A percentile compares a stretch with the other conserved stretches of the same genome.
These are phyloP conservation scores for Melinaea marsaeus DNA, from an alignment of 2,888 invertebrate species.

Conservation along the genomic window DNA sequence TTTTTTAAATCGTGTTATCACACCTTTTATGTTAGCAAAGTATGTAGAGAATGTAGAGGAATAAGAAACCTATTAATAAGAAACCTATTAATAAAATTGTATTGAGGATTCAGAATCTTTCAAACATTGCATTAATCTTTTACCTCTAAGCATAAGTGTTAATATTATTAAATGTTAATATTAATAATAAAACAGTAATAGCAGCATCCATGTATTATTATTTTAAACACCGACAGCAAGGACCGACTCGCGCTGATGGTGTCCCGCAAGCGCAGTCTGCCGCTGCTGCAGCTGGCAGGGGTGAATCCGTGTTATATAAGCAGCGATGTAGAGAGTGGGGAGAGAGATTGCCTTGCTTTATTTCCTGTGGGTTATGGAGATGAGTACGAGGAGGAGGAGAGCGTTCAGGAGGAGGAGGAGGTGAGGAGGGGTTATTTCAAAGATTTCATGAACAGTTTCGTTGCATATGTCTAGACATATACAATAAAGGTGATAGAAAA, in stretches of 20 bases:
- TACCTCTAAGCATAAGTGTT: too few species aligned
- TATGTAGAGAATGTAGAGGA: too few species aligned
- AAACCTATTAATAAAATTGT: too few species aligned
- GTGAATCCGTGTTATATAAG: constrained; percentile 66
- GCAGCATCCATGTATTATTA: too few species aligned
- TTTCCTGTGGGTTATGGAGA: constrained; percentile 72
- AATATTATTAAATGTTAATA: too few species aligned
- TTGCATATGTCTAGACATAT: not conserved
- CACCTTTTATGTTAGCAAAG: too few species aligned
- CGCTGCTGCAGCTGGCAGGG: constrained; percentile 62
- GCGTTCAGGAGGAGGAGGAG: constrained; percentile 45
- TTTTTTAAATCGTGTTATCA: too few species aligned
- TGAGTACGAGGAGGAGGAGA: constrained; percentile 55
- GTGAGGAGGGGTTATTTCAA: constrained; percentile 24
- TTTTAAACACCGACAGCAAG: constrained; percentile 40
- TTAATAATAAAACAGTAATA: too few species aligned
- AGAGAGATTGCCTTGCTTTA: constrained; percentile 59
- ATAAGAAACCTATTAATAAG: too few species aligned
- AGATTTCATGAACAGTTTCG: not conserved
- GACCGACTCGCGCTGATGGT: constrained; percentile 69
- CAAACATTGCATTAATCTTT: too few species aligned
- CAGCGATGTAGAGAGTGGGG: constrained; percentile 52
- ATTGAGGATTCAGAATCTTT: too few species aligned
- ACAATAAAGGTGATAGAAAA: not conserved
- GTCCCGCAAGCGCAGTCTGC: constrained; percentile 61